Evolutionary conservation across 2,888 invertebrate species (phyloP).

Genomic region (Ectemnius continuus): DNA sequence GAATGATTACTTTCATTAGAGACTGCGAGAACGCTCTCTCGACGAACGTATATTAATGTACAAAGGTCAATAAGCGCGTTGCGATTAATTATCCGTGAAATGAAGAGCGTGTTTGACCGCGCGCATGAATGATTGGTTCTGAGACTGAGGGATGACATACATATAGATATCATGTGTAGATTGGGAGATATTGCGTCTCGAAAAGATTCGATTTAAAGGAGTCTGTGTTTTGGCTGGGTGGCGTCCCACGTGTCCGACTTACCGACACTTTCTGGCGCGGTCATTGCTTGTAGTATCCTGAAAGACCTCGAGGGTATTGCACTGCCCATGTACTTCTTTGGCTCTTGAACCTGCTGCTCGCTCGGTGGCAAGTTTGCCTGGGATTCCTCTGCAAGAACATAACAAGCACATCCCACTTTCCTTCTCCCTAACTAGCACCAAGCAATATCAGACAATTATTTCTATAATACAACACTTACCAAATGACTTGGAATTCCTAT

Average conservation of each 20-base stretch:
- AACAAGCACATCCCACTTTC: neutral
- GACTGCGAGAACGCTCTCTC: slow-evolving; percentile 56
- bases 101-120: slow-evolving; percentile 47
- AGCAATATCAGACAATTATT: too few species aligned
- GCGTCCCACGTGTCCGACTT: slow-evolving; percentile 71
- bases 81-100: slow-evolving; percentile 58
- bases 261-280: slow-evolving; percentile 84
- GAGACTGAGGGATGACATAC: slow-evolving; percentile 18
- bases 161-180: slow-evolving; percentile 7
- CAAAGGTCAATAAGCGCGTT: slow-evolving; percentile 62
- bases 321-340: slow-evolving; percentile 87
- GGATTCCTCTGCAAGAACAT: slow-evolving; percentile 52
- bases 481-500: slow-evolving; percentile 72
- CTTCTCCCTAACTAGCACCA: neutral
- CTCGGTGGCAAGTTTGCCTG: slow-evolving; percentile 82
- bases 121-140: slow-evolving; percentile 42
- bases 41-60: slow-evolving; percentile 60
- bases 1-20: slow-evolving; percentile 50
- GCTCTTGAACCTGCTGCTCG: slow-evolving; percentile 83
- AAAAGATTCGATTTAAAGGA: slow-evolving; percentile 11
- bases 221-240: neutral
- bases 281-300: slow-evolving; percentile 89
- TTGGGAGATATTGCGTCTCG: slow-evolving; percentile 8
- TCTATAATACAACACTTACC: slow-evolving; percentile 65
- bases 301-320: slow-evolving; percentile 90